Evolutionary conservation across 2,113 vertebrate species (phyloP).

Genomic region (Gobiocypris rarus): DNA sequence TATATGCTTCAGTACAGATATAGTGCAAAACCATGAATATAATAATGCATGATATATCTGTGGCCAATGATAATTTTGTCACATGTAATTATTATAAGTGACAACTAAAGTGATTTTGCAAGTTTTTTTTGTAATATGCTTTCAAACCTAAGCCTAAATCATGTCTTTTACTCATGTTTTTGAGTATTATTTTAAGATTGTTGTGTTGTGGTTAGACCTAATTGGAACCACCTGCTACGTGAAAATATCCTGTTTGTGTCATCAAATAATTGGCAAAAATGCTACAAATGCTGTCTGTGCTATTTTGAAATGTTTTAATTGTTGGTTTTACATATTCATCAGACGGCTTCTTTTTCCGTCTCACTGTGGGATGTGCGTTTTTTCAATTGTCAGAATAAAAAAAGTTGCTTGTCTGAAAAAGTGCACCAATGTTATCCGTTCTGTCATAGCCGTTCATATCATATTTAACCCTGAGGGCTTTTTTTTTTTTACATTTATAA

Average conservation of each 20-base stretch:
- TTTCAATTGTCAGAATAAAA: too few relatives aligned
- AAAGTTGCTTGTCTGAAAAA: too few relatives aligned
- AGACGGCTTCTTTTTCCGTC: neutral
- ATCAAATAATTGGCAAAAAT: neutral
- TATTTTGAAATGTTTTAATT: neutral
- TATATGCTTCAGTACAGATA: neutral
- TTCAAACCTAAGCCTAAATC: neutral
- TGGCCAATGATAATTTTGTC: too few relatives aligned
- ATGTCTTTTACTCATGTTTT: neutral
- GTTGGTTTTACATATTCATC: neutral
- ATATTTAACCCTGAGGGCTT: too few relatives aligned
- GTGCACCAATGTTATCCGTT: too few relatives aligned
- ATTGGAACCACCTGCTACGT: neutral
- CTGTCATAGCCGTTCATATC: too few relatives aligned
- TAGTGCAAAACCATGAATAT: neutral
- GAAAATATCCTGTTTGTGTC: neutral
- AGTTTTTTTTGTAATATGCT: neutral
- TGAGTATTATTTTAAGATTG: neutral
- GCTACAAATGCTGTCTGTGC: neutral
- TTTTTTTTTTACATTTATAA: too few relatives aligned
- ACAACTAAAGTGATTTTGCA: neutral
- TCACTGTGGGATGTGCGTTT: too few relatives aligned
- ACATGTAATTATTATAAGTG: too few relatives aligned
- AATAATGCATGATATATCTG: neutral
- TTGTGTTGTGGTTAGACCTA: neutral